Percentiles rank a stretch among this genome's conserved stretches.
These are phyloP conservation scores for Neoniphon sammara DNA, from an alignment of 2,797 vertebrate genomes.

Conservation along the genomic window DNA sequence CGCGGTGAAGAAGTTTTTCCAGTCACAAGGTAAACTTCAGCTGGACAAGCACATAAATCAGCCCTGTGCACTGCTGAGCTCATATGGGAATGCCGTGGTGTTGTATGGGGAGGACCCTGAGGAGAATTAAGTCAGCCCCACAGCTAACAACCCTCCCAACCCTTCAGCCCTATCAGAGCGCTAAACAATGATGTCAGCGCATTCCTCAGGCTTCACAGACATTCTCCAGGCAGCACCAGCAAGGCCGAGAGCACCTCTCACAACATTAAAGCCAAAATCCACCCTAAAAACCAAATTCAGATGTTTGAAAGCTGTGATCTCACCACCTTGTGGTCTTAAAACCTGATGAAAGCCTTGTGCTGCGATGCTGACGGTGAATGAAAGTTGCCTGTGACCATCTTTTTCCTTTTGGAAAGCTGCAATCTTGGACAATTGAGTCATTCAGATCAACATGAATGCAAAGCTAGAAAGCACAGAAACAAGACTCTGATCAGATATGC, in stretches of 20 bases:
- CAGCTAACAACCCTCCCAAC: conserved; percentile 53
- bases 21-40: conserved; percentile 5
- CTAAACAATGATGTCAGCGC: conserved; percentile 77
- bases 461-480: too few species aligned
- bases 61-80: neutral
- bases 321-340: conserved; percentile 4
- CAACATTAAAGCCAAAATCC: conserved; percentile 41
- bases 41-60: conserved; percentile 21
- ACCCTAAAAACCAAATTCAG: conserved; percentile 36
- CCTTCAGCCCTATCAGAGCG: conserved; percentile 56
- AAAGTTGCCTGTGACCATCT: too few species aligned
- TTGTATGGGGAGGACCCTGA: conserved; percentile 57
- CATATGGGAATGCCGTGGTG: conserved; percentile 37
- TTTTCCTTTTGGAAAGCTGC: too few species aligned
- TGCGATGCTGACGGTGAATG: too few species aligned
- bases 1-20: conserved; percentile 17
- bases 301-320: conserved; percentile 1
- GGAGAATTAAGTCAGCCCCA: conserved; percentile 41
- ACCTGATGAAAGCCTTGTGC: conserved; percentile 3
- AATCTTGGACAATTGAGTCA: too few species aligned
- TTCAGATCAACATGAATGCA: too few species aligned
- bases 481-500: too few species aligned
- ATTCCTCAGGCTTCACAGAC: conserved; percentile 75
- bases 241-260: conserved; percentile 63
- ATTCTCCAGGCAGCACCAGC: conserved; percentile 73